Evolutionary conservation across 2,113 vertebrate genomes (phyloP).

Genomic region (Montifringilla adamsi): DNA sequence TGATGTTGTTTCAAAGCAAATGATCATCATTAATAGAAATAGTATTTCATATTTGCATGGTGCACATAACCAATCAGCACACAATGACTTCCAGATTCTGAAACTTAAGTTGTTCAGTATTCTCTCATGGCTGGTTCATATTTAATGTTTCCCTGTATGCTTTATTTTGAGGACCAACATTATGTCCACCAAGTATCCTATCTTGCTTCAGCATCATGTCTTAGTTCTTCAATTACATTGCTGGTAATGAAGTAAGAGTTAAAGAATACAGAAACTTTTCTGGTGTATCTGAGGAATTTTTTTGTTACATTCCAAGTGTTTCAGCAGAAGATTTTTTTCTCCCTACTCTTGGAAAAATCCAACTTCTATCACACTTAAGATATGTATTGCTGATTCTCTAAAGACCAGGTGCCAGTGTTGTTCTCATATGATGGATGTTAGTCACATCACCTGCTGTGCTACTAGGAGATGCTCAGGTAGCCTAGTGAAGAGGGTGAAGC

Average conservation of each 20-base stretch:
- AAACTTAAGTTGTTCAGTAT: neutral
- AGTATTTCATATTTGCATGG: neutral
- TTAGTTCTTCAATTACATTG: neutral
- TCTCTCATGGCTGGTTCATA: neutral
- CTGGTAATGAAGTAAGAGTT: neutral
- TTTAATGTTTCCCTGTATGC: neutral
- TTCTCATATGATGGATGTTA: neutral
- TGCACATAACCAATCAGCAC: neutral
- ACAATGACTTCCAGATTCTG: neutral
- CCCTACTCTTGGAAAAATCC: neutral
- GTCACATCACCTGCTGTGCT: constrained; percentile 18
- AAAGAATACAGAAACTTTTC: neutral
- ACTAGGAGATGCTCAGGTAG: neutral
- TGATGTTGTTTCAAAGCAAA: neutral
- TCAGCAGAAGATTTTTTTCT: neutral
- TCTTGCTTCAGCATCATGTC: neutral
- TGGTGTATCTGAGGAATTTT: neutral
- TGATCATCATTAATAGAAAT: neutral
- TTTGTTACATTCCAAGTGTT: neutral
- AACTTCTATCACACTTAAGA: neutral
- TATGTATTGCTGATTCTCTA: neutral
- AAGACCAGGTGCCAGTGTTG: neutral
- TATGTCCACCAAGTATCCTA: neutral
- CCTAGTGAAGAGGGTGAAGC: neutral
- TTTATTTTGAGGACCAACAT: neutral